phyloP scores from a whole-genome alignment of 2,797 vertebrate species.

The Strix occidentalis region DNA sequence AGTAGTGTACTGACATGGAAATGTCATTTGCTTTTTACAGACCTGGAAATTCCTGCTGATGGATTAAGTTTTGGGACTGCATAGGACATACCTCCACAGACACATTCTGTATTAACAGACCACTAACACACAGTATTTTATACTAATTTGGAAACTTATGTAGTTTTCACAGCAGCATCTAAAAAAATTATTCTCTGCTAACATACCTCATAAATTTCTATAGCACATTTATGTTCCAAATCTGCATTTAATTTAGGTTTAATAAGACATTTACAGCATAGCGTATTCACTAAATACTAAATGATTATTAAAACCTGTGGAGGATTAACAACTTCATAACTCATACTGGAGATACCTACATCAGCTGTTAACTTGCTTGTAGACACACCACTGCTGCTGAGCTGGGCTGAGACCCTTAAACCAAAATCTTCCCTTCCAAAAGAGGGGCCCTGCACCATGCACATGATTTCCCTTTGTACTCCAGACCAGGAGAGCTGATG shows the following conservation, averaged over 20 bases:
- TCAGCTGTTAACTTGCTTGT: neutral
- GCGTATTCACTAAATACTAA: neutral
- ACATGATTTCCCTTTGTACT: neutral
- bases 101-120: neutral
- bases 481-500: rapidly evolving
- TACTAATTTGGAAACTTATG: neutral
- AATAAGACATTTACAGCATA: constrained; percentile 52
- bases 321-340: constrained; percentile 26
- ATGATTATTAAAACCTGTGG: constrained; percentile 49
- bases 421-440: neutral
- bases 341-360: neutral
- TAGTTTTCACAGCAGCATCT: constrained; percentile 1
- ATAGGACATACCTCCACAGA: neutral
- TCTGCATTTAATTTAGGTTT: constrained; percentile 63
- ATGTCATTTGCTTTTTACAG: neutral
- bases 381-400: neutral
- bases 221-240: constrained; percentile 28
- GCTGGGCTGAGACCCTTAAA: neutral
- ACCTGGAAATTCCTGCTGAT: neutral
- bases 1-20: neutral
- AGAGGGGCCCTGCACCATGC: neutral
- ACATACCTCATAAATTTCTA: constrained; percentile 53
- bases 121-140: constrained; percentile 21
- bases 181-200: constrained; percentile 21
- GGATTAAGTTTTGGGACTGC: neutral